phyloP scores from a whole-genome alignment of 2,888 invertebrate species.

The Campaea margaritaria region DNA sequence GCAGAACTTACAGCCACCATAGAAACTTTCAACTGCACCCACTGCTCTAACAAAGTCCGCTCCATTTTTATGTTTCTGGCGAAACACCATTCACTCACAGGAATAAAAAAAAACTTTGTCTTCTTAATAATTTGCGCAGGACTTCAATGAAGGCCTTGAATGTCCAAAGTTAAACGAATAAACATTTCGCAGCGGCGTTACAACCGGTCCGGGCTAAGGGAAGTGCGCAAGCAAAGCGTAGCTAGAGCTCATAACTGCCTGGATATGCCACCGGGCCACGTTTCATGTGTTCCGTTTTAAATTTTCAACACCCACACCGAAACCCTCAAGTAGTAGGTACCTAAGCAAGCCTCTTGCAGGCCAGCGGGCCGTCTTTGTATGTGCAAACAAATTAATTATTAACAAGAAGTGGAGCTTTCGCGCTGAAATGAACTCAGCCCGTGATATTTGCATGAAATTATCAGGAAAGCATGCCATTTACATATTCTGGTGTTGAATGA shows the following conservation, averaged over 20 bases:
- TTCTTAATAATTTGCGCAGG: slow-evolving; percentile 23
- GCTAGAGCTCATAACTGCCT: slow-evolving; percentile 24
- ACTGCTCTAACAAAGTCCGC: not conserved
- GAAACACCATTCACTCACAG: slow-evolving; percentile 2
- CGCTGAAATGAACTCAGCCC: slow-evolving; percentile 58
- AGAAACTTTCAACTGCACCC: not conserved
- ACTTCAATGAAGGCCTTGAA: slow-evolving; percentile 36
- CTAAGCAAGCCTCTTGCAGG: slow-evolving; percentile 24
- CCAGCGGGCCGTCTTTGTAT: slow-evolving; percentile 52
- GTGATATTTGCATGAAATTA: slow-evolving; percentile 58
- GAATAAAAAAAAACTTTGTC: slow-evolving; percentile 23
- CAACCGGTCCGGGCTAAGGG: slow-evolving; percentile 30
- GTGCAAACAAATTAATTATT: slow-evolving; percentile 78
- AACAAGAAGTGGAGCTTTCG: slow-evolving; percentile 54
- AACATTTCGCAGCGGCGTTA: slow-evolving; percentile 33
- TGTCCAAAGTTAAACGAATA: slow-evolving; percentile 39
- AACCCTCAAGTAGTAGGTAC: not conserved
- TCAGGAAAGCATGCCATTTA: slow-evolving; percentile 43
- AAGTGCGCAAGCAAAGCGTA: slow-evolving; percentile 20
- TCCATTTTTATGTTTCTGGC: slow-evolving; percentile 3
- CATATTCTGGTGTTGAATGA: slow-evolving; percentile 30
- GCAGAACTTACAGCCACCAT: not conserved
- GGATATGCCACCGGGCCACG: slow-evolving; percentile 34
- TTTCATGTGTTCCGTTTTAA: slow-evolving; percentile 45
- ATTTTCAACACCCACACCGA: slow-evolving; percentile 39